Evolutionary conservation across 2,113 vertebrate species (phyloP).

Genomic region (Cynocephalus volans): DNA sequence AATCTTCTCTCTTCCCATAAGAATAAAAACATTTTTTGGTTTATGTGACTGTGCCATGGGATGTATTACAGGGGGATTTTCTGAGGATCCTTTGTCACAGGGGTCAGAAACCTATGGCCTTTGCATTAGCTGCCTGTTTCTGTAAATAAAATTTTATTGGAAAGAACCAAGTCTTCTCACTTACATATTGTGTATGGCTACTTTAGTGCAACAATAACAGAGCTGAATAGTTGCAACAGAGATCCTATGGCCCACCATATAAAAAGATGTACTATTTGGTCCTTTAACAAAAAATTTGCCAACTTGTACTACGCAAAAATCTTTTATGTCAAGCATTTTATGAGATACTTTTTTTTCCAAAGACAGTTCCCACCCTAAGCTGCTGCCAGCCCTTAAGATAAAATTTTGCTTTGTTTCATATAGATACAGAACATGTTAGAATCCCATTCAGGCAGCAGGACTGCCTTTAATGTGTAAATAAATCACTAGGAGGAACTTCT

Average conservation of each 20-base stretch:
- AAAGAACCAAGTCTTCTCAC: background rate
- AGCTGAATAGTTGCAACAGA: too few species aligned
- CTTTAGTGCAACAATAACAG: background rate
- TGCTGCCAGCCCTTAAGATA: background rate
- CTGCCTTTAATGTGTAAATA: too few species aligned
- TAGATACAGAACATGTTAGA: background rate
- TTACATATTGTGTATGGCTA: background rate
- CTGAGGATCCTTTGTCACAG: too few species aligned
- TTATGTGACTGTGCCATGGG: background rate
- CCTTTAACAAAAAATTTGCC: background rate
- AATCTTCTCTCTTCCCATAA: background rate
- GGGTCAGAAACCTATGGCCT: background rate
- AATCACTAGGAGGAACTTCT: too few species aligned
- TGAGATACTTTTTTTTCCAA: background rate
- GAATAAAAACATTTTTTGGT: background rate
- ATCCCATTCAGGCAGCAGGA: too few species aligned
- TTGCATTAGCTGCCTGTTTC: too few species aligned
- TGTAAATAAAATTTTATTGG: background rate
- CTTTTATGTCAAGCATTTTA: background rate
- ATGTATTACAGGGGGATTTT: too few species aligned
- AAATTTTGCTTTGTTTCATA: background rate
- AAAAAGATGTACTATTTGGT: background rate
- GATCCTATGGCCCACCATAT: too few species aligned
- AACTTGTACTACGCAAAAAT: background rate
- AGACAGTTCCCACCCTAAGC: background rate